Evolutionary conservation across 2,797 vertebrate genomes (phyloP).

Genomic region (Artibeus jamaicensis): DNA sequence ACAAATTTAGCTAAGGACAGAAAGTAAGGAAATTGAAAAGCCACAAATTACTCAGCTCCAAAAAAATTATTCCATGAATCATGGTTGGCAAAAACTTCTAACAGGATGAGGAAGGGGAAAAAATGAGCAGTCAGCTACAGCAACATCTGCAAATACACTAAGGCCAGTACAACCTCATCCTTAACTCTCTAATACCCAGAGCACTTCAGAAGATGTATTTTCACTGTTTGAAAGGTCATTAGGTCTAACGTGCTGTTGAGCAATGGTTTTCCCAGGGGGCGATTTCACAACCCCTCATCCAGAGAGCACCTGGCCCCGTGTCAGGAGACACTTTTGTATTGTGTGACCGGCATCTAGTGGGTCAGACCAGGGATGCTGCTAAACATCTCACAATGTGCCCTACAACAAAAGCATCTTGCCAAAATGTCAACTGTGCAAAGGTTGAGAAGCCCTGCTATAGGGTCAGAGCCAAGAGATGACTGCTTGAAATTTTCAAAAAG

Average conservation of each 20-base stretch:
- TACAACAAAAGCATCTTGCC: neutral
- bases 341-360: neutral
- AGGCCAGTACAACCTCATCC: conserved; percentile 62
- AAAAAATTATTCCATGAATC: conserved; percentile 88
- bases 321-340: neutral
- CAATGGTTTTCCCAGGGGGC: neutral
- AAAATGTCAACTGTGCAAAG: neutral
- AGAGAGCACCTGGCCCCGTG: neutral
- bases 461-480: neutral
- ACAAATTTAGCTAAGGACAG: conserved; percentile 72
- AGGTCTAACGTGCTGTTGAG: neutral
- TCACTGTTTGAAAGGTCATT: neutral
- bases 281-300: neutral
- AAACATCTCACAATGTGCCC: neutral
- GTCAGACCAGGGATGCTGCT: neutral
- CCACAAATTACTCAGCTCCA: conserved; percentile 85
- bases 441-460: neutral
- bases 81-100: conserved; percentile 81
- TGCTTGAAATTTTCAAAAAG: neutral
- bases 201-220: neutral
- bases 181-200: conserved; percentile 80
- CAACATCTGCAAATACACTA: conserved; percentile 81
- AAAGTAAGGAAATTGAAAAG: conserved; percentile 82
- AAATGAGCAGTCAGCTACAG: conserved; percentile 77
- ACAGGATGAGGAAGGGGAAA: conserved; percentile 76